Evolutionary conservation across 2,888 invertebrate species (phyloP).

Genomic region (Pogonocherus hispidulus): DNA sequence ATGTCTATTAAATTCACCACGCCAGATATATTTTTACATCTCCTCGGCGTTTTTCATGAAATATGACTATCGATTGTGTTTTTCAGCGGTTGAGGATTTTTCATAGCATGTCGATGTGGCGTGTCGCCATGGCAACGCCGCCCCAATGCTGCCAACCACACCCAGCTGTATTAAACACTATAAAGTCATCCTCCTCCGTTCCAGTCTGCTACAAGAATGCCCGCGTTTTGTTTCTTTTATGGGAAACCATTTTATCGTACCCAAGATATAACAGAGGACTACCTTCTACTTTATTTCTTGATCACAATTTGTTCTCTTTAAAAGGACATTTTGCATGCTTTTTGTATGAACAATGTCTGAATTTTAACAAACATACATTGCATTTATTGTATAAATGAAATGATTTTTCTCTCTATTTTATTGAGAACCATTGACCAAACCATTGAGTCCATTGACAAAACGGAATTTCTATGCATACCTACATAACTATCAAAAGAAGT

Average conservation of each 20-base stretch:
- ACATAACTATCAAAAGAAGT: too few relatives aligned
- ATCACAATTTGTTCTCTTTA: background rate
- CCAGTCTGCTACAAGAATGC: slow-evolving; percentile 15
- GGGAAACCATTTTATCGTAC: slow-evolving; percentile 28
- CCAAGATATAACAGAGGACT: background rate
- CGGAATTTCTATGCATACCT: too few relatives aligned
- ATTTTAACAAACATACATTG: too few relatives aligned
- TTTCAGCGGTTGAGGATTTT: slow-evolving; percentile 64
- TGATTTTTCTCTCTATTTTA: too few relatives aligned
- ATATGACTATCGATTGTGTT: slow-evolving; percentile 65
- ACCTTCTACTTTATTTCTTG: background rate
- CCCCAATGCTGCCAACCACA: slow-evolving; percentile 62
- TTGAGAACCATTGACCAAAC: too few relatives aligned
- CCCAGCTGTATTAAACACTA: slow-evolving; percentile 58
- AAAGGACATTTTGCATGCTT: too few relatives aligned
- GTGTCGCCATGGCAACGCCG: slow-evolving; percentile 64
- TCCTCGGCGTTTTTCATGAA: slow-evolving; percentile 47
- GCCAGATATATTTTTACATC: slow-evolving; percentile 15
- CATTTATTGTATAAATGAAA: too few relatives aligned
- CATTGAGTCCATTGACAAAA: too few relatives aligned
- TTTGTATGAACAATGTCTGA: too few relatives aligned
- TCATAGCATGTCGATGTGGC: slow-evolving; percentile 65
- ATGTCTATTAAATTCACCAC: background rate
- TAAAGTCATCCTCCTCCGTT: slow-evolving; percentile 49
- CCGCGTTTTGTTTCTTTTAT: slow-evolving; percentile 22